phyloP scores from a whole-genome alignment of 2,113 vertebrate species.

The Cebidichthys violaceus region DNA sequence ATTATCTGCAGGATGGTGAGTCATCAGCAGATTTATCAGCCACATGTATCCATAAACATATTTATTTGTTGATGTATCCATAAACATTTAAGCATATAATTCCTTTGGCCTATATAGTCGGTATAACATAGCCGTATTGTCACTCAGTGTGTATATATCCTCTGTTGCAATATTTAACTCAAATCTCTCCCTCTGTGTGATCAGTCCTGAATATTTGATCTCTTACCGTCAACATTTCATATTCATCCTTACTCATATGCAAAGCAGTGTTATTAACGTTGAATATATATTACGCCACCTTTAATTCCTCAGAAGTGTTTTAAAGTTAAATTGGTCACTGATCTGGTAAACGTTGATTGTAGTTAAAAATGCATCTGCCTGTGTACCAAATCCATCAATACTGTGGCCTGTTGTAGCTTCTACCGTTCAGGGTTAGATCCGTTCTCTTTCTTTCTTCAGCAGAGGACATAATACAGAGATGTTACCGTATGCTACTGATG shows the following conservation, averaged over 20 bases:
- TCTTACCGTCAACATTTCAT: conserved; percentile 4
- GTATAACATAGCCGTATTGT: conserved; percentile 62
- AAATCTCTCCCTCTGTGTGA: conserved; percentile 46
- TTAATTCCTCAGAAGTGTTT: conserved; percentile 8
- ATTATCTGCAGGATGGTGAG: conserved; percentile 18
- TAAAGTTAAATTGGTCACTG: conserved; percentile 2
- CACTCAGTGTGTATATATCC: conserved; percentile 48
- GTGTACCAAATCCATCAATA: conserved; percentile 25
- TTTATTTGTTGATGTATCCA: conserved; percentile 32
- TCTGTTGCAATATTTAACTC: conserved; percentile 43
- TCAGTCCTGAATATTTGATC: neutral
- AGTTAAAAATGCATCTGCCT: conserved; percentile 33
- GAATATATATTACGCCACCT: neutral
- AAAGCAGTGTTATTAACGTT: conserved; percentile 2
- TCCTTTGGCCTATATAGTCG: conserved; percentile 67
- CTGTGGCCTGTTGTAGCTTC: conserved; percentile 36
- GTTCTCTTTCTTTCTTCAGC: conserved; percentile 38
- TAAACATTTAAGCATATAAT: conserved; percentile 39
- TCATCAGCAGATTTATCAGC: conserved; percentile 31
- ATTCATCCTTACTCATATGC: conserved; percentile 28
- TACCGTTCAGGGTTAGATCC: conserved; percentile 28
- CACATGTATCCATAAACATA: conserved; percentile 24
- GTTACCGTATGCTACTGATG: conserved; percentile 7
- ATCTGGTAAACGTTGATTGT: neutral
- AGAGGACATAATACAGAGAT: conserved; percentile 17